These are phyloP conservation scores for Amblyteles armatorius DNA, from an alignment of 2,888 invertebrate species.

Conservation along the genomic window DNA sequence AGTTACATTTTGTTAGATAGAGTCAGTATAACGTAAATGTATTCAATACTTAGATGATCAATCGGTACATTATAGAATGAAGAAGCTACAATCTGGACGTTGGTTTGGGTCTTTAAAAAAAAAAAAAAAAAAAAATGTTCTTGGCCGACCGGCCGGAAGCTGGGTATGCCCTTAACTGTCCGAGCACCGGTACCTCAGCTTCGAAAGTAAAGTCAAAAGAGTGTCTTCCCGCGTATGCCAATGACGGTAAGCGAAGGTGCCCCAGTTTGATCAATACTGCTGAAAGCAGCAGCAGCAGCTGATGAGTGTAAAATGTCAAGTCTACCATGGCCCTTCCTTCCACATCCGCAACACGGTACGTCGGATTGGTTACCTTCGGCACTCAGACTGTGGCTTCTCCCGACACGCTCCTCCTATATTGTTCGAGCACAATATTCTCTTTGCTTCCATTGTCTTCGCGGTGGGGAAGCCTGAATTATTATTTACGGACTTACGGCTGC, in stretches of 20 bases:
- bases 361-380: neutral
- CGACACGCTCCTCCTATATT: constrained; percentile 2
- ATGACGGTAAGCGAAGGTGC: neutral
- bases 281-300: constrained; percentile 8
- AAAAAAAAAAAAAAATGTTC: no score
- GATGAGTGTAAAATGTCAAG: constrained; percentile 31
- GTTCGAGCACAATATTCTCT: neutral
- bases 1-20: no score
- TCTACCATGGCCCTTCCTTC: neutral
- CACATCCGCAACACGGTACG: neutral
- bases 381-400: constrained; percentile 37
- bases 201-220: no score
- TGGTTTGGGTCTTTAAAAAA: no score
- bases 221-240: neutral
- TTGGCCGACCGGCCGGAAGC: no score
- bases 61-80: no score
- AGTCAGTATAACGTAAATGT: no score
- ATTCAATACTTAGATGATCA: no score
- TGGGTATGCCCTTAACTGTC: no score
- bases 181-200: no score
- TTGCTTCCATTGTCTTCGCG: neutral
- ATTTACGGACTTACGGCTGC: neutral
- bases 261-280: constrained; percentile 55
- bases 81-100: no score
- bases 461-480: neutral